Evolutionary conservation across 2,888 invertebrate genomes (phyloP).

Genomic region (Tachina grossa): DNA sequence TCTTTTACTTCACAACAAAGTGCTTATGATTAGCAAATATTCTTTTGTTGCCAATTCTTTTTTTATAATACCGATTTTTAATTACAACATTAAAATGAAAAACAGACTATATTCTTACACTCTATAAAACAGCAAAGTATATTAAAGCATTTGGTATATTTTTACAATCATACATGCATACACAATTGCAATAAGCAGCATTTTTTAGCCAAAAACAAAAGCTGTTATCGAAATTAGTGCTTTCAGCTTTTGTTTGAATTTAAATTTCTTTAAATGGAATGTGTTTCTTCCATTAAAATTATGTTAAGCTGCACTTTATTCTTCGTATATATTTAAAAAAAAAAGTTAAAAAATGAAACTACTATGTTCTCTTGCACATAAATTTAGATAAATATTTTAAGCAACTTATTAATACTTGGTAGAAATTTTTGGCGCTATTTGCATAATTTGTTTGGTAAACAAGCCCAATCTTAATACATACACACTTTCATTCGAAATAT

Average conservation of each 20-base stretch:
- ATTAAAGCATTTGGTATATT: not conserved
- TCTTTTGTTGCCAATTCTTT: conserved; percentile 34
- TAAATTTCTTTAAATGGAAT: not conserved
- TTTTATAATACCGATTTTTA: conserved; percentile 44
- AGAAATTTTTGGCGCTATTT: not conserved
- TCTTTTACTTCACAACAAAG: conserved; percentile 2
- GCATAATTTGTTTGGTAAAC: conserved; percentile 23
- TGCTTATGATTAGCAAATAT: not conserved
- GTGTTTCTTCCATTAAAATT: not conserved
- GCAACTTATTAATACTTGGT: not conserved
- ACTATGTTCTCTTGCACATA: conserved; percentile 1
- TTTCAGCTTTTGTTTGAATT: not conserved
- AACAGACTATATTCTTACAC: not conserved
- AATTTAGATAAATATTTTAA: conserved; percentile 26
- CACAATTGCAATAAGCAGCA: not conserved
- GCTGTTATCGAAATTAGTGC: not conserved
- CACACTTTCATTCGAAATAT: not conserved
- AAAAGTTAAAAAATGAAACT: not conserved
- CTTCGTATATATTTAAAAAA: not conserved
- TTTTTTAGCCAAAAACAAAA: conserved; percentile 1
- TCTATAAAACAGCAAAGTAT: conserved; percentile 26
- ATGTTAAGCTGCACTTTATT: conserved; percentile 9
- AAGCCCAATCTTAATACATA: not conserved
- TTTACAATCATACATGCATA: not conserved
- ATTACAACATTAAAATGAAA: conserved; percentile 26